Evolutionary conservation across 2,888 invertebrate species (phyloP), one percentile per base, ranked within the genome.

Genomic region (Drosophila paranaensis): DNA sequence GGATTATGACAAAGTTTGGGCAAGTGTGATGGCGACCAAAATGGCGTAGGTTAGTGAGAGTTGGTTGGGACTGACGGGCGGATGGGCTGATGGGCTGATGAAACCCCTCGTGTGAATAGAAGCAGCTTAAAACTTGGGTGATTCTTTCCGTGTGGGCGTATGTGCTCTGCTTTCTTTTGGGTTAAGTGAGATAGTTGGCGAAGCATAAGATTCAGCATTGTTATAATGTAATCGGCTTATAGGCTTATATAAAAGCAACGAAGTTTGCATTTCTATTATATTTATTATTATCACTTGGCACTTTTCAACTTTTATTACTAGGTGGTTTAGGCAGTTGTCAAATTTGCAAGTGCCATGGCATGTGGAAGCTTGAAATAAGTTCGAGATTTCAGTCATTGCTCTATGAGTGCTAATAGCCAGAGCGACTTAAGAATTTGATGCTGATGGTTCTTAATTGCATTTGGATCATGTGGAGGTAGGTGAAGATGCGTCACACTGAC

Each of bases 1-100:
- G 85, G 84, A 84, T 84, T 84, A 84, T 84, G 82, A 71, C 79
- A 81, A 79, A 79, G 65, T 73, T 72, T 71, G 71, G 63, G 57
- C 54, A 63, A 79, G 66, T 71, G 81, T 60, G 80, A 77, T 66
- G 71, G 50, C 50, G 50, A 50, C 50, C 50, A 54, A 74, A 60
- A 53, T 63, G 66, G 60, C 54, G 46, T 40, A 30, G 25, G 43
- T 54, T 33, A 16, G 20, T 20, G 13, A 30, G 0, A 30, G 42
- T 16, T 16, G 45, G 37, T 25, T 11, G 6, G 33, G 33, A 8
- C 8, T 33, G 33, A 8, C 14, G 25, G 45, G 20, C 20, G 20
- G 20, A 3, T 25, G 13, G 30, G 45, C 20, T 65, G 62, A 43
- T 61, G 74, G 54, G 50, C 51, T 35, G 69, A 61, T 73, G 61